These are phyloP conservation scores for Steatornis caripensis DNA, from an alignment of 2,113 vertebrate species.

Conservation along the genomic window DNA sequence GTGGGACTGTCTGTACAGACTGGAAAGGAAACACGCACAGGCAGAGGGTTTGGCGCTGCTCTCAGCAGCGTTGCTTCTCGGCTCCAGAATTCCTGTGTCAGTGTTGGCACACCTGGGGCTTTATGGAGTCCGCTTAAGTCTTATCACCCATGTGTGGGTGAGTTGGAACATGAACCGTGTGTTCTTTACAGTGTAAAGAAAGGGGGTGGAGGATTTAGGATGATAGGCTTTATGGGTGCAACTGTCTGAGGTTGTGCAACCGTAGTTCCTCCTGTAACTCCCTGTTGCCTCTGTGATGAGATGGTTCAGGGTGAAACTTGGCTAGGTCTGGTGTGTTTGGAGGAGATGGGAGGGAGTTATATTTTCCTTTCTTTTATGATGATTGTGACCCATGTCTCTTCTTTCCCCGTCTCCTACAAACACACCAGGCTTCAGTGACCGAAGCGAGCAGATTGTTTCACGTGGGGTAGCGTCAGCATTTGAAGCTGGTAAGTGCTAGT, in stretches of 20 bases:
- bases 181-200: neutral
- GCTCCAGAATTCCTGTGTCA: rapidly evolving
- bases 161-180: neutral
- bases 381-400: slow-evolving; percentile 59
- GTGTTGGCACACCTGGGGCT: neutral
- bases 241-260: rapidly evolving
- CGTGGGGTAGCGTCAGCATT: slow-evolving; percentile 65
- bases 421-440: slow-evolving; percentile 66
- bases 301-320: neutral
- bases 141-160: rapidly evolving
- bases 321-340: slow-evolving; percentile 59
- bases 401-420: slow-evolving; percentile 62
- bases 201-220: neutral
- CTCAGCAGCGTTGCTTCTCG: neutral
- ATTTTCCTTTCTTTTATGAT: slow-evolving; percentile 31
- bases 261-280: neutral
- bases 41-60: neutral
- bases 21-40: rapidly evolving
- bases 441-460: slow-evolving; percentile 66
- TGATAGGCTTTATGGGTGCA: rapidly evolving
- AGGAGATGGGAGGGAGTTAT: slow-evolving; percentile 54
- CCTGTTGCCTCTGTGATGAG: neutral
- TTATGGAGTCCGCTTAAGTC: neutral
- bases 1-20: neutral
- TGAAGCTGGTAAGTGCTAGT: slow-evolving; percentile 63